phyloP scores from a whole-genome alignment of 2,113 vertebrate species.

The Chascanopsetta lugubris region DNA sequence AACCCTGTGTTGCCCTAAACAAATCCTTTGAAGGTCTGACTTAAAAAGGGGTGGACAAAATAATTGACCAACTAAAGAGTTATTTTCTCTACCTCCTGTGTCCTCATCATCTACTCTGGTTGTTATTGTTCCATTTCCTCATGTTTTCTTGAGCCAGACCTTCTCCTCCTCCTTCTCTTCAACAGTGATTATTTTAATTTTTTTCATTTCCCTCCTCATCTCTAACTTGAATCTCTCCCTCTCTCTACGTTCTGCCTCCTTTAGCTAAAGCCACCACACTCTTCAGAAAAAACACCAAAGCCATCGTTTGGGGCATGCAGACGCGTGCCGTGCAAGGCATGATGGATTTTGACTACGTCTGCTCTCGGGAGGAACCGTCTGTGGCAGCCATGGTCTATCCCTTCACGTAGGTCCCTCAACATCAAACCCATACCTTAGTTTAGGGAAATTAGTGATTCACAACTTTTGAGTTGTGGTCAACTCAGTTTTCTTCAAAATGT shows the following conservation, averaged over 20 bases:
- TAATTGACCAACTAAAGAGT: neutral
- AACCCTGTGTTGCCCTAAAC: neutral
- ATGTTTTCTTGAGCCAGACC: constrained; percentile 25
- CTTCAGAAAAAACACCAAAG: constrained; percentile 92
- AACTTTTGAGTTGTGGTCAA: too few species aligned
- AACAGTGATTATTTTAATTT: constrained; percentile 6
- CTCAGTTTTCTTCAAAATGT: too few species aligned
- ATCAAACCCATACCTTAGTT: neutral
- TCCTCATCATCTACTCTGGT: constrained; percentile 31
- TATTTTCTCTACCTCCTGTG: constrained; percentile 37
- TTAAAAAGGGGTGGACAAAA: constrained; percentile 24
- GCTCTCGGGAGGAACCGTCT: constrained; percentile 93
- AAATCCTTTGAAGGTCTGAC: constrained; percentile 5
- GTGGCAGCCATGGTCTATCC: constrained; percentile 98
- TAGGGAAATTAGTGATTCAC: neutral
- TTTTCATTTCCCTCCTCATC: neutral
- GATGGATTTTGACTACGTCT: constrained; percentile 97
- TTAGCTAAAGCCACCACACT: constrained; percentile 88
- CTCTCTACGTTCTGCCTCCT: neutral
- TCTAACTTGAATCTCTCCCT: constrained; percentile 18
- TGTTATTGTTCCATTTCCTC: constrained; percentile 21
- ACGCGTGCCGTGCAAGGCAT: constrained; percentile 97
- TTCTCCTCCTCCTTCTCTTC: neutral
- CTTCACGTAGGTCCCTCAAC: constrained; percentile 87
- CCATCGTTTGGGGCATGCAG: constrained; percentile 99